phyloP scores from a whole-genome alignment of 2,113 vertebrate species.

The Phycodurus eques region DNA sequence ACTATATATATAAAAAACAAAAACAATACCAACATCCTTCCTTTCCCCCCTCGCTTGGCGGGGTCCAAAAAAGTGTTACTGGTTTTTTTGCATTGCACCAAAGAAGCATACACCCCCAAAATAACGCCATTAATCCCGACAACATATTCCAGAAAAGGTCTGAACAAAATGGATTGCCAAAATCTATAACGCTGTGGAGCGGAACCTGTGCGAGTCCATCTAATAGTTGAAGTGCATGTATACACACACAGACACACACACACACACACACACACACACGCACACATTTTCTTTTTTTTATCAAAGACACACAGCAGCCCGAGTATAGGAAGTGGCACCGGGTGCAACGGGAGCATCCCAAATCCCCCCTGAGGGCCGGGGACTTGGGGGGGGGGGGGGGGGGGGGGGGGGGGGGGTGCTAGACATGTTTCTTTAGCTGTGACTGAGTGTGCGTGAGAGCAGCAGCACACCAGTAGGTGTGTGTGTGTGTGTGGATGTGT shows the following conservation, averaged over 20 bases:
- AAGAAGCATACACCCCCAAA: background rate
- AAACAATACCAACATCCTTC: background rate
- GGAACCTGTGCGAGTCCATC: constrained; percentile 2
- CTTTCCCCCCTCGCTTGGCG: too few relatives aligned
- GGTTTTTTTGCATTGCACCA: background rate
- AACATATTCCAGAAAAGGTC: constrained; percentile 3
- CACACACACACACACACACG: background rate
- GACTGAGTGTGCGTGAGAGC: background rate
- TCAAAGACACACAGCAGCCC: background rate
- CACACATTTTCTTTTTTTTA: background rate
- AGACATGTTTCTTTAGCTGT: constrained; percentile 10
- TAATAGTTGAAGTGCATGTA: background rate
- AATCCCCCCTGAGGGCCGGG: constrained; percentile 25
- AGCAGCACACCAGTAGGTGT: background rate
- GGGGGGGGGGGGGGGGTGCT: constrained; percentile 7
- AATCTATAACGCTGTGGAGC: background rate
- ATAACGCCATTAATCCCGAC: constrained; percentile 1
- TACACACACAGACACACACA: background rate
- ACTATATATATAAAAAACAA: background rate
- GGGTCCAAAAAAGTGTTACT: background rate
- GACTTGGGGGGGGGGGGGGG: constrained; percentile 15
- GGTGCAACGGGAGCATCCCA: constrained; percentile 24
- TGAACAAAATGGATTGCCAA: background rate
- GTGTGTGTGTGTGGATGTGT: background rate
- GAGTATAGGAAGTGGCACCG: constrained; percentile 17